Base-by-base conservation (phyloP, 2,113 vertebrate species). In the Corythaeola cristata region DNA sequence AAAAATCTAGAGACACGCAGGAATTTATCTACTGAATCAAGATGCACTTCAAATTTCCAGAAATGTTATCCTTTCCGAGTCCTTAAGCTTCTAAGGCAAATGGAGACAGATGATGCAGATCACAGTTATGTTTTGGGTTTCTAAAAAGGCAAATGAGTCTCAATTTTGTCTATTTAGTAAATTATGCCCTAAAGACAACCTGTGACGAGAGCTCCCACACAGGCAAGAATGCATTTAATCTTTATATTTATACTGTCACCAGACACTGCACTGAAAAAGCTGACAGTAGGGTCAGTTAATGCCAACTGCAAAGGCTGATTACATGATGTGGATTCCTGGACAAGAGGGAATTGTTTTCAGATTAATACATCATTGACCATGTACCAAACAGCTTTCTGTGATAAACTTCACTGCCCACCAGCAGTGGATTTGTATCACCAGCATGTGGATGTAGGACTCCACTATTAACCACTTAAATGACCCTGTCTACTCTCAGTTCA, bases 281-380 rank as follows among this genome's bases (percentile, higher is more conserved):
- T 83, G 85, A 58, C 84, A 67, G 62, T 6, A 66, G 68, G 66
- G 66, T 79, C 80, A 72, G 55, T 68, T 37, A 60, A 58, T 64
- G 58, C 88, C 90, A 80, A 72, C 63, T 87, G 80, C 84, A 81
- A 72, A 89, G 80, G 64, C 71, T 81, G 80, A 85, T 85, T 85
- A 77, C 80, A 58, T 12, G 45, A 73, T 16, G 60, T 1, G 68
- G 59, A 56, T 39, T 49, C 59, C 73, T 49, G 68, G 73, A 52
- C 55, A 89, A 68, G 63, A 59, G 60, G 81, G 81, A 94, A 89
- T 81, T 94, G 92, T 89, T 74, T 91, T 60, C 68, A 87, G 81
- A 39, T 80, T 92, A 84, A 91, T 87, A 91, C 60, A 81, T 81
- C 64, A 72, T 30, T 44, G 86, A 90, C 45, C 68, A 62, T 24